Percentiles rank a stretch among this genome's conserved stretches.
phyloP scores from a whole-genome alignment of 2,113 vertebrate genomes.

The Caranx ignobilis region DNA sequence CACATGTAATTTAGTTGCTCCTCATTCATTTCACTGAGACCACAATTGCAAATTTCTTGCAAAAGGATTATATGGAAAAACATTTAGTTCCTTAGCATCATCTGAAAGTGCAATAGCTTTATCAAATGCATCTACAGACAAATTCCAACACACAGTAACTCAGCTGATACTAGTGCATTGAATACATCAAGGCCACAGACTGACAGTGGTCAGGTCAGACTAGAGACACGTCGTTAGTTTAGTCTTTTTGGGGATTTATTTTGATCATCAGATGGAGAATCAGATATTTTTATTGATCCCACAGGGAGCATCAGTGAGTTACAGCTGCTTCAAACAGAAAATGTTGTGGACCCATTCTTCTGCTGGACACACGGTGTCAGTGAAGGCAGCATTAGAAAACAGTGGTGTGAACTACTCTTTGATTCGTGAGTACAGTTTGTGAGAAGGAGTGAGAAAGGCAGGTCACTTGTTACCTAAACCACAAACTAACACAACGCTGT shows the following conservation, averaged over 20 bases:
- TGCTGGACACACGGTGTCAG: neutral
- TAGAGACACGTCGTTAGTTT: no score
- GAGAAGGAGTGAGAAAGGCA: neutral
- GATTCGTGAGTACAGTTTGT: neutral
- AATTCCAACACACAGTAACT: neutral
- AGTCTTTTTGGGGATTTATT: no score
- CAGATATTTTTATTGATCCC: no score
- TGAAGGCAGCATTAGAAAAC: neutral
- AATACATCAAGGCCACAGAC: neutral
- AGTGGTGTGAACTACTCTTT: no score
- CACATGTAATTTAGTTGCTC: neutral
- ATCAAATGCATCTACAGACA: neutral
- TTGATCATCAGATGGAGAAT: no score
- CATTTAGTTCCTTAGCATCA: no score
- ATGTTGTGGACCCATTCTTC: no score
- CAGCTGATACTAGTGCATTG: neutral
- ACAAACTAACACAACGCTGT: conserved; percentile 1
- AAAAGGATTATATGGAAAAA: no score
- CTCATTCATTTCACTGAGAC: neutral
- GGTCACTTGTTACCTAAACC: neutral
- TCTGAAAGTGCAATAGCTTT: neutral
- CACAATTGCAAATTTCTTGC: no score
- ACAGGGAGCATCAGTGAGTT: no score
- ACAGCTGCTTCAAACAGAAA: no score
- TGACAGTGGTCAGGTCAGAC: neutral